Evolutionary conservation across 1,140 invertebrate genomes (phyloP), one percentile per base, ranked within the genome.

Genomic region (Lasioglossum albipes): DNA sequence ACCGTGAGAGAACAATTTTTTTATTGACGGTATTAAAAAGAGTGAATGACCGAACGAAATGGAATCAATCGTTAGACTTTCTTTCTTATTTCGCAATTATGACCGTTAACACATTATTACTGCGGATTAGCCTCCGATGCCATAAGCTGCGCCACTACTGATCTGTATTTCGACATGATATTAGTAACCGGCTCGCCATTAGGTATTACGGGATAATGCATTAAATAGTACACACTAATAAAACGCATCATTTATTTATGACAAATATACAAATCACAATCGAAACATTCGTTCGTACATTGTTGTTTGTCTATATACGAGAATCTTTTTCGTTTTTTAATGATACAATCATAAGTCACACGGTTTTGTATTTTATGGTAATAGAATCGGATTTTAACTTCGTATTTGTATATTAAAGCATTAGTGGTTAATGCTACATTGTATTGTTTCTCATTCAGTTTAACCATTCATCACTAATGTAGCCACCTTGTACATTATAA

Each of bases 401-500:
- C 27, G 16, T 45, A 57, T 64, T 45, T 52, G 0, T 52, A 16
- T 41, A 16, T 9, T 66, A 66, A 59, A 72, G 16, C 49, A 72
- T 71, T 49, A 67, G 31, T 45, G 22, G 13, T 65, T 16, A 52
- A 64, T 64, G 31, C 73, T 74, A 67, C 64, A 57, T 74, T 74
- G 52, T 74, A 74, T 74, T 59, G 61, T 79, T 73, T 41, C 31
- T 67, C 57, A 59, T 66, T 79, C 57, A 52, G 41, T 66, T 79
- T 16, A 16, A 64, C 18, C n/a, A 70, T 54, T 13, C 72, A 31
- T 82, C 57, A 59, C 67, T 71, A 84, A 68, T 61, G 31, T 81
- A 73, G 84, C 73, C 59, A 22, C 62, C 49, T 75, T 81, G 73
- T 74, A 67, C 42, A 70, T 73, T 79, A 72, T 81, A 65, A 86